These are phyloP conservation scores for Oenanthe oenanthe DNA, from an alignment of 2,113 vertebrate species.

Conservation along the genomic window DNA sequence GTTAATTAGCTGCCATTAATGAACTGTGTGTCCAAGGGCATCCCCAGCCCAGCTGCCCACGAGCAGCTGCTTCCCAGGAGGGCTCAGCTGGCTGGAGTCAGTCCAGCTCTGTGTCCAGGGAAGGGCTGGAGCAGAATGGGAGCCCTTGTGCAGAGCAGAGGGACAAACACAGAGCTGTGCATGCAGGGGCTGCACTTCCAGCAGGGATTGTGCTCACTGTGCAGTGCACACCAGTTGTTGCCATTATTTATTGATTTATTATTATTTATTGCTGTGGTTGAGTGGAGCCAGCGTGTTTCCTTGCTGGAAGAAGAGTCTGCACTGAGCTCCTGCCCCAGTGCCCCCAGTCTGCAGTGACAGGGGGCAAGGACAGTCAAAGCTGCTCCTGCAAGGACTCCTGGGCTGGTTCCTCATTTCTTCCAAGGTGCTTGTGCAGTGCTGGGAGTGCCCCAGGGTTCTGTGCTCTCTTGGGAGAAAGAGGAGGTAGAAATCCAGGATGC, in stretches of 20 bases:
- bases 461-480: neutral
- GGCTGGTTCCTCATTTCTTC: neutral
- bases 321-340: neutral
- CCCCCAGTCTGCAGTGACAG: neutral
- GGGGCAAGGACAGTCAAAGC: neutral
- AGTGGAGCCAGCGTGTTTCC: neutral
- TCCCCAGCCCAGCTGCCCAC: neutral
- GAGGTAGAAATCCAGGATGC: neutral
- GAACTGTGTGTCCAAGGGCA: neutral
- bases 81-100: neutral
- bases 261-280: accelerated
- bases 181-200: neutral
- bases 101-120: neutral
- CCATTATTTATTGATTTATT: accelerated
- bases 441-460: neutral
- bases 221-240: accelerated
- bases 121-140: neutral
- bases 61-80: neutral
- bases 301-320: neutral
- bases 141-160: neutral
- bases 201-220: neutral
- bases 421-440: neutral
- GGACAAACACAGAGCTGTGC: neutral
- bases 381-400: neutral
- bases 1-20: neutral